These are phyloP conservation scores for Pocillopora damicornis DNA, from an alignment of 64 coral and sea anemone genomes.

Conservation along the genomic window DNA sequence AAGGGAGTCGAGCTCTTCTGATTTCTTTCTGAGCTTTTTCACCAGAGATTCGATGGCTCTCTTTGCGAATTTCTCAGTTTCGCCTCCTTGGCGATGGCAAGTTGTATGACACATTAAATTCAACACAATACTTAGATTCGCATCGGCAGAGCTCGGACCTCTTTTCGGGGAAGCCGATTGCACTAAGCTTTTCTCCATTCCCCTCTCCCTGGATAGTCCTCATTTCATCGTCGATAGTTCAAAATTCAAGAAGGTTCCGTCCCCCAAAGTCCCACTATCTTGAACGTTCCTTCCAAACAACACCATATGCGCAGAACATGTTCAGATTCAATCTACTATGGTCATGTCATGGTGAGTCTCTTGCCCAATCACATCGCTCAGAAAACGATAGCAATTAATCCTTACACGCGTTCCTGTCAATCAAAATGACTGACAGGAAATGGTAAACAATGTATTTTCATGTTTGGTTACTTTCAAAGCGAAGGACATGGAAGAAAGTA, in stretches of 20 bases:
- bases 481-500: constrained; percentile 3
- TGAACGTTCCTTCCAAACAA: constrained; percentile 62
- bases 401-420: constrained; percentile 86
- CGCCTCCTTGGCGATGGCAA: constrained; percentile 97
- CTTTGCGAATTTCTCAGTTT: constrained; percentile 97
- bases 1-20: constrained; percentile 89
- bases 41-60: constrained; percentile 94
- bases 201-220: constrained; percentile 53
- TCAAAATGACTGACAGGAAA: constrained; percentile 76
- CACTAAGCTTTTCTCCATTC: constrained; percentile 94
- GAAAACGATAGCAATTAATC: constrained; percentile 76
- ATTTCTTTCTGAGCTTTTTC: constrained; percentile 94
- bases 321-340: constrained; percentile 49
- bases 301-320: constrained; percentile 84
- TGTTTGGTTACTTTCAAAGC: constrained; percentile 1
- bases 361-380: constrained; percentile 66
- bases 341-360: constrained; percentile 63
- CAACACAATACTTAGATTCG: constrained; percentile 93
- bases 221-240: constrained; percentile 40
- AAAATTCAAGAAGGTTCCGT: constrained; percentile 50
- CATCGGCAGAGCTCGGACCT: constrained; percentile 88
- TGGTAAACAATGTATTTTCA: constrained; percentile 45
- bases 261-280: constrained; percentile 49
- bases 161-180: constrained; percentile 87
- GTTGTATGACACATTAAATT: constrained; percentile 98